Base-by-base conservation (phyloP, 2,113 vertebrate species). In the Echinops telfairi region DNA sequence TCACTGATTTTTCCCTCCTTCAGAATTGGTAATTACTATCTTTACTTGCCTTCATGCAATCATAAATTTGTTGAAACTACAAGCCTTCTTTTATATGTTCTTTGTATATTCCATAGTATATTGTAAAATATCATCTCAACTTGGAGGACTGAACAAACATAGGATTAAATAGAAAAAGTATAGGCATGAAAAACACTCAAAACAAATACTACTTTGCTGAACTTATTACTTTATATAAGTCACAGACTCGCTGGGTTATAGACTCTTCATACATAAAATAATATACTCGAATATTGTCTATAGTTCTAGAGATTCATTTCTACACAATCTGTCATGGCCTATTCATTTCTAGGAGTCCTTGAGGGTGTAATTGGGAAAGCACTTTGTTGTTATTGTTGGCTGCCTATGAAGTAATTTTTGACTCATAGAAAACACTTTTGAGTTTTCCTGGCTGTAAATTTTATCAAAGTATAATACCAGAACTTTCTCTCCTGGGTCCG, bases 121-220 rank as follows among this genome's bases (percentile, higher is more conserved):
- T 90, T 88, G 38, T 17, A 83, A 80, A 96, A 84, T 79, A 1
- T 0, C 15, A n/a, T 86, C 36, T 91, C 87, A 36, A 76, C 43
- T 53, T 80, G 2, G 3, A 60, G 57, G 19, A 12, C 3, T 78
- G 27, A 79, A 83, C 36, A 29, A 90, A 40, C 31, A 33, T 85
- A 19, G 84, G 60, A 57, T 75, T 78, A 86, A 0, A 27, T 20
- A 84, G 84, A n/a, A 62, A 75, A 93, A 47, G 14, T 0, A 1
- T 12, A 73, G 9, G 7, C 23, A 19, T 31, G 12, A 84, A n/a
- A 82, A 33, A 53, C 57, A 81, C 22, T 82, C 20, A 71, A 31
- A 83, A 60, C 75, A 64, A 53, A 85, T 38, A 16, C 20, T 38
- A 7, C 43, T 53, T 11, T 27, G 43, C 16, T 80, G 27, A 33